Conservation (phyloP, 2,888 invertebrate genomes). For the Colletes collaris region DNA sequence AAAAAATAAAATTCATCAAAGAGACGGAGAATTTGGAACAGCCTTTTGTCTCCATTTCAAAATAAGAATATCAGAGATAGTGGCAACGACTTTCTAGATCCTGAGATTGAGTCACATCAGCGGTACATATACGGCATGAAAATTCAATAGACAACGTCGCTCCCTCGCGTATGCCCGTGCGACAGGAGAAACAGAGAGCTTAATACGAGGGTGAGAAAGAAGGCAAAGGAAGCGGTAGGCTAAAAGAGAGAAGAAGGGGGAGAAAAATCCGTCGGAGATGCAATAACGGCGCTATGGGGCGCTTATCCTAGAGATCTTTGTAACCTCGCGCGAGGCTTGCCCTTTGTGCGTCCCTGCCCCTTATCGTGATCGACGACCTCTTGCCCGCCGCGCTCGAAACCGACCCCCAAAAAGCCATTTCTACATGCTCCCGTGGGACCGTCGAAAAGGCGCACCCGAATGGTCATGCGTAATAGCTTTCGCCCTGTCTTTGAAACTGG, state of each 20-base stretch:
- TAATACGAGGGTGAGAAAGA: conserved; percentile 21
- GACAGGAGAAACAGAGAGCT: conserved; percentile 12
- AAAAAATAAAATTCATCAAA: no score
- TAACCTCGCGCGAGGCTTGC: conserved; percentile 67
- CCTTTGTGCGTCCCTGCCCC: conserved; percentile 68
- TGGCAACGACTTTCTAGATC: conserved; percentile 49
- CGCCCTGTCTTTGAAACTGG: conserved; percentile 49
- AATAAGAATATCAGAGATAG: conserved; percentile 25
- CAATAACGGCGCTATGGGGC: conserved; percentile 69
- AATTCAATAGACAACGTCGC: conserved; percentile 73
- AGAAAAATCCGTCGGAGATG: conserved; percentile 62
- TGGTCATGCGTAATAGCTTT: conserved; percentile 51
- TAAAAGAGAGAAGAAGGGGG: conserved; percentile 4
- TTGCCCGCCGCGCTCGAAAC: conserved; percentile 64
- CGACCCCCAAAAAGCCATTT: conserved; percentile 65
- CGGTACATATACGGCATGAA: conserved; percentile 68
- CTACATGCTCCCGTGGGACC: conserved; percentile 50
- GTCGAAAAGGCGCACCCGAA: conserved; percentile 63
- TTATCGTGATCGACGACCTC: conserved; percentile 71
- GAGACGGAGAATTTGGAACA: no score
- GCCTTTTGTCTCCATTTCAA: no score
- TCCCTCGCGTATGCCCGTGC: conserved; percentile 63
- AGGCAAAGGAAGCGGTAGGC: not conserved
- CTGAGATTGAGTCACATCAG: conserved; percentile 72
- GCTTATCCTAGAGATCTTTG: conserved; percentile 73